These are phyloP conservation scores for Drosophila saltans DNA, from an alignment of 1,140 invertebrate genomes.

Conservation along the genomic window DNA sequence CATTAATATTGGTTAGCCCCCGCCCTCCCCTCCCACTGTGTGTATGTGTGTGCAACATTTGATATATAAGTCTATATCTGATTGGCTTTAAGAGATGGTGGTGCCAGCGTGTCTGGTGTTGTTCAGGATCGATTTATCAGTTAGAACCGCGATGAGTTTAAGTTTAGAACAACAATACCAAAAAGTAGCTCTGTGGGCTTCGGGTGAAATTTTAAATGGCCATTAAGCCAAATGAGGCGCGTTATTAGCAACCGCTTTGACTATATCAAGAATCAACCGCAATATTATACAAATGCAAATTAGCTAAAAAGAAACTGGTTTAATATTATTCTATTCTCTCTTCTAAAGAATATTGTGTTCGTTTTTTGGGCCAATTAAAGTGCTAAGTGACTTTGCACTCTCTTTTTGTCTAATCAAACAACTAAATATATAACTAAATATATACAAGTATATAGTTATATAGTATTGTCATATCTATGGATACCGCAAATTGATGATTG, in stretches of 20 bases:
- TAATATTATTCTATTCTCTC: constrained; percentile 32
- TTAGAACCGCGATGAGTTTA: constrained; percentile 51
- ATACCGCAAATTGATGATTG: constrained; percentile 37
- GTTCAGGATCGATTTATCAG: constrained; percentile 53
- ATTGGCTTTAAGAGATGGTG: constrained; percentile 27
- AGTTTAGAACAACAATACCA: constrained; percentile 15
- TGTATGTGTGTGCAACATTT: constrained; percentile 46
- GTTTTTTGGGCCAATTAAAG: constrained; percentile 13
- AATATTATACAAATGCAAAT: constrained; percentile 75
- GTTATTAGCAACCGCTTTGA: constrained; percentile 59
- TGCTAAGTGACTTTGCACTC: constrained; percentile 47
- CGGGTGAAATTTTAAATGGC: constrained; percentile 76
- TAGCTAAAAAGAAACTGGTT: constrained; percentile 45
- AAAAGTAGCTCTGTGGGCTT: constrained; percentile 49
- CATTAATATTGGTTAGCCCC: constrained; percentile 36
- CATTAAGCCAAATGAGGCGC: constrained; percentile 69
- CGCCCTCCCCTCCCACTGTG: neutral
- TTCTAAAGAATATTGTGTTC: constrained; percentile 32
- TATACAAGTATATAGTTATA: neutral
- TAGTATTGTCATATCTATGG: constrained; percentile 35
- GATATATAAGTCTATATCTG: neutral
- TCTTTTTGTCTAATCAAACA: constrained; percentile 26
- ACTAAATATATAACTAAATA: neutral
- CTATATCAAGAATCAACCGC: constrained; percentile 60
- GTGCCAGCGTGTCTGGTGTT: constrained; percentile 71